phyloP scores from a whole-genome alignment of 1,140 invertebrate genomes.

The Argopecten irradians region DNA sequence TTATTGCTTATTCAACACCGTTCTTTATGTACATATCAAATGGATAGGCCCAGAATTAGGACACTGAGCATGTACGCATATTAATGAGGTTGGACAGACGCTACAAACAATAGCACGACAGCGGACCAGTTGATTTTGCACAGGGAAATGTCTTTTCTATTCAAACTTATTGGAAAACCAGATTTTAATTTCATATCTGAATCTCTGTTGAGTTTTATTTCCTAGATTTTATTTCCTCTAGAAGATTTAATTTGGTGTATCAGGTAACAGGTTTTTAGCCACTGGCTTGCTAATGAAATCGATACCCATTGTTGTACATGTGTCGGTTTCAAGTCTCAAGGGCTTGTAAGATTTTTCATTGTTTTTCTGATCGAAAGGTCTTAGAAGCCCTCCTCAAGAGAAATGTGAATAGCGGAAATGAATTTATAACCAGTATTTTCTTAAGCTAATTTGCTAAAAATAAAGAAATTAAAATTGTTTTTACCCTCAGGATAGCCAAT shows the following conservation, averaged over 20 bases:
- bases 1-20: background rate
- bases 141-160: background rate
- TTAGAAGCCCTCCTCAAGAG: too few species aligned
- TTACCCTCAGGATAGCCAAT: too few species aligned
- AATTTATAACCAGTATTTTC: too few species aligned
- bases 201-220: too few species aligned
- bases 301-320: background rate
- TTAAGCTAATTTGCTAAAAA: too few species aligned
- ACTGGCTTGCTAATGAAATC: background rate
- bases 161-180: conserved; percentile 18
- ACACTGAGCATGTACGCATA: background rate
- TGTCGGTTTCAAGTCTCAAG: too few species aligned
- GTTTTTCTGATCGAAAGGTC: too few species aligned
- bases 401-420: too few species aligned
- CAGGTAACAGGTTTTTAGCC: background rate
- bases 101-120: background rate
- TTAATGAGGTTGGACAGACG: background rate
- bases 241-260: background rate
- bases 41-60: background rate
- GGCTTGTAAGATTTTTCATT: too few species aligned
- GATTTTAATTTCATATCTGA: background rate
- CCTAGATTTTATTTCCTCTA: background rate
- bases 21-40: background rate
- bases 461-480: too few species aligned
- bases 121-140: background rate